Percentiles rank a stretch among this genome's conserved stretches.
phyloP scores from a whole-genome alignment of 23 tunicate species.

The Corella eumyota region DNA sequence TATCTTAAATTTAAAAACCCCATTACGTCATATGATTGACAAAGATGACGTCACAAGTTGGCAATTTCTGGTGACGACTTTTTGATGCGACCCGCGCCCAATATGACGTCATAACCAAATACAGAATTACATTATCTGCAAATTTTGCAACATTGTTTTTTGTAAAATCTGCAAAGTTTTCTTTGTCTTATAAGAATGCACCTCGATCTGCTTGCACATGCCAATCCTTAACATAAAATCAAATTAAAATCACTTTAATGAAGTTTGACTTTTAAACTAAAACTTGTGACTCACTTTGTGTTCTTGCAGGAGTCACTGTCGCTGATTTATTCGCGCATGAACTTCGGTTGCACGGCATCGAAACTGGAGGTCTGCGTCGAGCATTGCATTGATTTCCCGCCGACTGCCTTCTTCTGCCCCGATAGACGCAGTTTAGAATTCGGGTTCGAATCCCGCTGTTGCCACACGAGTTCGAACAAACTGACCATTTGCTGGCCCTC shows the following conservation, averaged over 20 bases:
- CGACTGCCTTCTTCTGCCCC: slow-evolving; percentile 58
- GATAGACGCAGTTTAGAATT: slow-evolving; percentile 58
- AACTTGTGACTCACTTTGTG: too few relatives aligned
- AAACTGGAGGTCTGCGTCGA: slow-evolving; percentile 45
- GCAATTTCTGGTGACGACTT: too few relatives aligned
- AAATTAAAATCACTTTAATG: too few relatives aligned
- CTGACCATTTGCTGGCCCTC: slow-evolving; percentile 67
- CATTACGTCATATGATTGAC: too few relatives aligned
- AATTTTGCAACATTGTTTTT: slow-evolving; percentile 11
- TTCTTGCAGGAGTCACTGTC: too few relatives aligned
- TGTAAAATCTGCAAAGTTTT: slow-evolving; percentile 14
- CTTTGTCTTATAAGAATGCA: background rate
- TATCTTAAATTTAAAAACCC: too few relatives aligned
- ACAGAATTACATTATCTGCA: slow-evolving; percentile 6
- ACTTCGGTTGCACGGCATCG: slow-evolving; percentile 38
- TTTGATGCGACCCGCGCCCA: too few relatives aligned
- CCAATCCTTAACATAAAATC: background rate
- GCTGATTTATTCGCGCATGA: slow-evolving; percentile 20
- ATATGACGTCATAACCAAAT: background rate
- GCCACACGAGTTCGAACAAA: slow-evolving; percentile 88
- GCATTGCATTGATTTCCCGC: slow-evolving; percentile 55
- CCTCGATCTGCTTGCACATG: slow-evolving; percentile 11
- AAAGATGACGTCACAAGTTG: too few relatives aligned
- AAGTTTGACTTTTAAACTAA: too few relatives aligned
- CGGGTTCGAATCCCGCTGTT: slow-evolving; percentile 65